Conservation (phyloP, 2,797 vertebrate genomes). For the Sebastes taczanowskii region DNA sequence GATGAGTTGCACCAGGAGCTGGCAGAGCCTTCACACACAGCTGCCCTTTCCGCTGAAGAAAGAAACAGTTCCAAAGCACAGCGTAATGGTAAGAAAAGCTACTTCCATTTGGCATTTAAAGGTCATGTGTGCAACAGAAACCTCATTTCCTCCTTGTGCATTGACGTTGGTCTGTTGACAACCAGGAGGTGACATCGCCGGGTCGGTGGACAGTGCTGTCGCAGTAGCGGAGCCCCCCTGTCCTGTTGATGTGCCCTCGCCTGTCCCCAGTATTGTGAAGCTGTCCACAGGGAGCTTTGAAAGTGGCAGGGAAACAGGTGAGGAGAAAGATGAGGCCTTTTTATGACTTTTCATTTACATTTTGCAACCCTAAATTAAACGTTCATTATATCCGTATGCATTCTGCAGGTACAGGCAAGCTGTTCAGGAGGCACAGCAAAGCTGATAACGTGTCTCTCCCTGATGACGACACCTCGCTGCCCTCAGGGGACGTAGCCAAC, state of each 20-base stretch:
- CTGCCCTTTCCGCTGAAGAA: slow-evolving; percentile 56
- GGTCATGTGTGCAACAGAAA: neutral
- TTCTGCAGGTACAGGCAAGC: slow-evolving; percentile 68
- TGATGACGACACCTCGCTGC: slow-evolving; percentile 58
- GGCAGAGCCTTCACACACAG: slow-evolving; percentile 61
- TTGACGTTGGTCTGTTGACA: neutral
- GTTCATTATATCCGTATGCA: neutral
- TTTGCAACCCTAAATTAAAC: too few species aligned
- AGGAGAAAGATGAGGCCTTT: slow-evolving; percentile 74
- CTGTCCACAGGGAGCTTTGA: slow-evolving; percentile 89
- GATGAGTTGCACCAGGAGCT: slow-evolving; percentile 89
- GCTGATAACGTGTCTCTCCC: slow-evolving; percentile 79
- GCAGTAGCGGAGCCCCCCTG: slow-evolving; percentile 73
- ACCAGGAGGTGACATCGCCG: slow-evolving; percentile 68
- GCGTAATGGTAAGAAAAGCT: slow-evolving; percentile 72
- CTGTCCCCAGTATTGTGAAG: slow-evolving; percentile 91
- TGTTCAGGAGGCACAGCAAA: slow-evolving; percentile 84
- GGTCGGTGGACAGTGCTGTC: slow-evolving; percentile 79
- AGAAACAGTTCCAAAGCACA: slow-evolving; percentile 69
- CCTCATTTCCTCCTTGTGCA: neutral
- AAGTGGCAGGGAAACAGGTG: slow-evolving; percentile 68
- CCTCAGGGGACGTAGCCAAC: neutral
- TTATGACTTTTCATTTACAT: neutral
- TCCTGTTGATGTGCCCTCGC: slow-evolving; percentile 69
- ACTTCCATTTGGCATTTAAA: neutral